phyloP scores from a whole-genome alignment of 2,888 invertebrate genomes.

The Chorisops tibialis region DNA sequence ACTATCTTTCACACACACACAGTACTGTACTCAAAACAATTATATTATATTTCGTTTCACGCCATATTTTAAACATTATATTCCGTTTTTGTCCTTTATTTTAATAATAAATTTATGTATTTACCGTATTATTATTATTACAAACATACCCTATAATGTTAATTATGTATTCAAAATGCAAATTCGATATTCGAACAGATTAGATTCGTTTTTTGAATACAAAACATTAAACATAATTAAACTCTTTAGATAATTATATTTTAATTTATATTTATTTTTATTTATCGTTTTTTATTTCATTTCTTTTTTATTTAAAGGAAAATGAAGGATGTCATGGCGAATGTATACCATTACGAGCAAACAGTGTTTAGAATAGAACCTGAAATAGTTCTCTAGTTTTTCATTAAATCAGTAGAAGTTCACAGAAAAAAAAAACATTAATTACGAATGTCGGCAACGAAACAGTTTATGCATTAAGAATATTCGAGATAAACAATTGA shows the following conservation, averaged over 20 bases:
- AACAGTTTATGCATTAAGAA: not conserved
- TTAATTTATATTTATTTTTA: slow-evolving; percentile 1
- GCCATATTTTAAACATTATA: slow-evolving; percentile 33
- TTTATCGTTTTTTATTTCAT: slow-evolving; percentile 33
- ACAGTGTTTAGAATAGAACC: slow-evolving; percentile 52
- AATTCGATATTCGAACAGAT: too few species aligned
- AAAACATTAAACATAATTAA: too few species aligned
- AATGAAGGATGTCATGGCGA: slow-evolving; percentile 57
- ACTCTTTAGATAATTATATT: too few species aligned
- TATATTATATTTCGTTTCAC: not conserved
- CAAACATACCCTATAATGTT: too few species aligned
- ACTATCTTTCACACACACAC: not conserved
- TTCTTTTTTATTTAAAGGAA: slow-evolving; percentile 49
- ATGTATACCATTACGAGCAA: slow-evolving; percentile 60
- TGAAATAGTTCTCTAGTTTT: not conserved
- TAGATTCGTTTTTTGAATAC: too few species aligned
- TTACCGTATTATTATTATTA: too few species aligned
- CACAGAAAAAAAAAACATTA: not conserved
- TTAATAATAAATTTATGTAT: too few species aligned
- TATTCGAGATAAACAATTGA: not conserved
- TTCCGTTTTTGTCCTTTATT: slow-evolving; percentile 35
- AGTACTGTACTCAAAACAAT: slow-evolving; percentile 11
- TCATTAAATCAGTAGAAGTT: not conserved
- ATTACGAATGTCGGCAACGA: not conserved
- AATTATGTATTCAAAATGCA: too few species aligned